Evolutionary conservation across 2,113 vertebrate genomes (phyloP), one percentile per base, ranked within the genome.

Genomic region (Macaca nemestrina): DNA sequence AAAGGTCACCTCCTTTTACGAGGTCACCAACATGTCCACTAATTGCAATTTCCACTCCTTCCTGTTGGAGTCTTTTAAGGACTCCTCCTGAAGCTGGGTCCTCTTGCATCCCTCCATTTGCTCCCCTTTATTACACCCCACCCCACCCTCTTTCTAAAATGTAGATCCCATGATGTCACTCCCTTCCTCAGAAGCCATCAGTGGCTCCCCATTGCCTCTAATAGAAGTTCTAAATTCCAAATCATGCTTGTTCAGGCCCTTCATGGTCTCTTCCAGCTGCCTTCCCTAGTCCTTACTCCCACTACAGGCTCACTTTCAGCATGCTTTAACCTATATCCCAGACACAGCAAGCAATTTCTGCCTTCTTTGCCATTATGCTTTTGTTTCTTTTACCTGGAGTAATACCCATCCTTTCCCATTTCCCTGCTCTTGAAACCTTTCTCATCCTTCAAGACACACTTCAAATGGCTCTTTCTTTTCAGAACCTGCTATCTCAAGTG

Each of bases 311-410:
- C 18, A 27, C 30, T 45, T 48, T 59, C 73, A 30, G 43, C 9
- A 27, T 2, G 12, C 14, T 17, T 32, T 1, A 2, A 2, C 64
- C 16, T 2, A 4, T 3, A 11, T 61, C 45, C 20, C 68, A 50
- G 75, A 16, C 12, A 3, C 0, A 12, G 22, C 13, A 23, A 40
- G 30, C 1, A 2, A 2, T 17, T 38, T 38, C 70, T 57, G 20
- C 38, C 40, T 75, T 76, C 35, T 18, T 27, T 12, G 0, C 3
- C 17, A 12, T 43, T 59, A 50, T 38, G 22, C 55, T 55, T 67
- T 30, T 64, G 67, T 45, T 57, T 13, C 48, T 3, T 93, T 52
- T 35, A 8, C 4, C 45, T 48, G 25, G n/a, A 32, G 32, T 84
- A 20, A 40, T 67, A 12, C 4, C 20, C 32, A 52, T 52, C 11